Conservation (phyloP, 2,888 invertebrate species). For the Blera fallax region DNA sequence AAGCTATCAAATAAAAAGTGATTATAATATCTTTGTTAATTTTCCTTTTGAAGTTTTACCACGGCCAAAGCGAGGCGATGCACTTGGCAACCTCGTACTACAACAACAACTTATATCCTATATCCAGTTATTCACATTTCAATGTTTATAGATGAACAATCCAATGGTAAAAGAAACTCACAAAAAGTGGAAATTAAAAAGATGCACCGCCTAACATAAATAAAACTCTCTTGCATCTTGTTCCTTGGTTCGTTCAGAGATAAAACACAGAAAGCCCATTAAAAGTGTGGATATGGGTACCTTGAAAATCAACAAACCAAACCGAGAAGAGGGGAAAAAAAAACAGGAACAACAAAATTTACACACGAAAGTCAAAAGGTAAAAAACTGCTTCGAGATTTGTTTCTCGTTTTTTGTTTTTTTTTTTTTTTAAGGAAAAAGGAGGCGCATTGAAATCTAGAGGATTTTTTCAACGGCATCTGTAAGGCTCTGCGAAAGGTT, state of each 20-base stretch:
- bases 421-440: constrained; percentile 13
- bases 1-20: constrained; percentile 65
- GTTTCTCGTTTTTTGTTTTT: constrained; percentile 2
- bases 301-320: constrained; percentile 68
- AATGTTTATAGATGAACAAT: constrained; percentile 60
- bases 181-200: constrained; percentile 65
- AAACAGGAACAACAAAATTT: constrained; percentile 46
- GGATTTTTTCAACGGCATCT: constrained; percentile 22
- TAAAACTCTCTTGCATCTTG: constrained; percentile 71
- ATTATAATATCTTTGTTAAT: constrained; percentile 68
- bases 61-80: background rate
- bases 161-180: constrained; percentile 26
- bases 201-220: constrained; percentile 72
- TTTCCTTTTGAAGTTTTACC: constrained; percentile 53
- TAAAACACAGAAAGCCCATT: constrained; percentile 73
- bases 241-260: constrained; percentile 60
- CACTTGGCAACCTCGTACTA: constrained; percentile 17
- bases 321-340: constrained; percentile 3
- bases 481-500: constrained; percentile 45
- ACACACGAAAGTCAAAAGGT: constrained; percentile 15
- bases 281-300: constrained; percentile 72
- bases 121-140: constrained; percentile 42
- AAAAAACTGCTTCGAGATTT: background rate
- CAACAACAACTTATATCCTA: background rate
- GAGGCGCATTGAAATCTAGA: constrained; percentile 37